Evolutionary conservation across 2,113 vertebrate genomes (phyloP).

Genomic region (Catharus minimus): DNA sequence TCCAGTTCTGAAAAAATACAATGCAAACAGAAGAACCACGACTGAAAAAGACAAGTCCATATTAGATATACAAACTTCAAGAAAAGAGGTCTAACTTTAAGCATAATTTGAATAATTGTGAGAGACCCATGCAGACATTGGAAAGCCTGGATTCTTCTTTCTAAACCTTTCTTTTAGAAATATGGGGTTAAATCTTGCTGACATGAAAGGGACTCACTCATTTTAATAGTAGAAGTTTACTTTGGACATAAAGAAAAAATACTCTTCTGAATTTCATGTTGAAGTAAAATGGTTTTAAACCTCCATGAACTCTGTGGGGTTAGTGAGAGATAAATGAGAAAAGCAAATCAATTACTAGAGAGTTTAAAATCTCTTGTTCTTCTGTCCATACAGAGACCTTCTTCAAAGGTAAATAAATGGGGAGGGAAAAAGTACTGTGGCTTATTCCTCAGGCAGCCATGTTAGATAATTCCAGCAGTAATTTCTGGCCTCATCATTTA

Average conservation of each 20-base stretch:
- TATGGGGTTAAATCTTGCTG: background rate
- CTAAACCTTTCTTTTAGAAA: background rate
- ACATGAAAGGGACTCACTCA: background rate
- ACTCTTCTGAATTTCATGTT: background rate
- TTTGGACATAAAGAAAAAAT: background rate
- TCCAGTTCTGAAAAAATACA: background rate
- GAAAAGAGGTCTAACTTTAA: background rate
- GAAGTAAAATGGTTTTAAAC: background rate
- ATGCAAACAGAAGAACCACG: background rate
- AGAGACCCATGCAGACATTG: background rate
- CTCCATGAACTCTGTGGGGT: background rate
- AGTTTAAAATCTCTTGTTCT: background rate
- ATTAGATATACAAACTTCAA: background rate
- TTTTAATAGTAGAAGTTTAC: background rate
- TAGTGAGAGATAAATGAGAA: background rate
- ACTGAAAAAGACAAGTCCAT: background rate
- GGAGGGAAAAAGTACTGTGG: background rate
- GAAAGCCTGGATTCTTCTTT: background rate
- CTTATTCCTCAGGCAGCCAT: background rate
- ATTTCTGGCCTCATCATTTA: slow-evolving; percentile 8
- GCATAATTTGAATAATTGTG: background rate
- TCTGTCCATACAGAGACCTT: background rate
- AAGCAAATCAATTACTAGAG: background rate
- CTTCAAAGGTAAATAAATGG: background rate
- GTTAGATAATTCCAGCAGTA: background rate